Percentiles rank a stretch among this genome's conserved stretches.
Evolutionary conservation across 2,888 invertebrate genomes (phyloP).

Genomic region (Lasioglossum oenotherae): DNA sequence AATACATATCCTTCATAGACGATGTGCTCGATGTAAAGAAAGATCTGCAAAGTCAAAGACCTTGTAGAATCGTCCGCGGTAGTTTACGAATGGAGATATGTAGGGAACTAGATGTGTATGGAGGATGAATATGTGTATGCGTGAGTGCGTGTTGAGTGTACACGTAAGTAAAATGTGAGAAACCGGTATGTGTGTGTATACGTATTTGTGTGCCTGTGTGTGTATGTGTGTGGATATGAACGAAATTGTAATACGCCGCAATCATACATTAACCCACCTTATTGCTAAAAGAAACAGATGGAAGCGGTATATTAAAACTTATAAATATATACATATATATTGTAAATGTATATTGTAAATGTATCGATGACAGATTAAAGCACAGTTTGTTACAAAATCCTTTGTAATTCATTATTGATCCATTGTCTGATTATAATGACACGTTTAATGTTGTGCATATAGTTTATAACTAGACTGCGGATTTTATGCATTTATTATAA

Average conservation of each 20-base stretch:
- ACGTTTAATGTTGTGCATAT: background rate
- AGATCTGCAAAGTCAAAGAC: slow-evolving; percentile 69
- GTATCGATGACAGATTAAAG: slow-evolving; percentile 83
- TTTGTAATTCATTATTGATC: background rate
- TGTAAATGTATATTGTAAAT: slow-evolving; percentile 83
- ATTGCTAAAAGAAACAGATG: slow-evolving; percentile 75
- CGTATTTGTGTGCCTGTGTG: background rate
- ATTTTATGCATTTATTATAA: no score
- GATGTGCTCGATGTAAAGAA: slow-evolving; percentile 77
- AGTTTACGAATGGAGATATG: slow-evolving; percentile 42
- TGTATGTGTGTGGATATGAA: slow-evolving; percentile 4
- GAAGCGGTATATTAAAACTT: slow-evolving; percentile 78
- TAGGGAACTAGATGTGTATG: slow-evolving; percentile 55
- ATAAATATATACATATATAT: slow-evolving; percentile 77
- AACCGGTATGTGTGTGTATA: slow-evolving; percentile 19
- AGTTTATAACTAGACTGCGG: background rate
- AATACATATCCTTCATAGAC: slow-evolving; percentile 81
- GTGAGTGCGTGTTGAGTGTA: slow-evolving; percentile 34
- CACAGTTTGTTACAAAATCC: slow-evolving; percentile 82
- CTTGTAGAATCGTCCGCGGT: slow-evolving; percentile 66
- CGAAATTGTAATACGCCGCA: slow-evolving; percentile 63
- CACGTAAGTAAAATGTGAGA: slow-evolving; percentile 17
- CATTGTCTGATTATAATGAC: background rate
- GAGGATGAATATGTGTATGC: slow-evolving; percentile 33
- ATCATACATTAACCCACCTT: slow-evolving; percentile 76